Evolutionary conservation across 2,888 invertebrate genomes (phyloP).

Genomic region (Heliconius aoede): DNA sequence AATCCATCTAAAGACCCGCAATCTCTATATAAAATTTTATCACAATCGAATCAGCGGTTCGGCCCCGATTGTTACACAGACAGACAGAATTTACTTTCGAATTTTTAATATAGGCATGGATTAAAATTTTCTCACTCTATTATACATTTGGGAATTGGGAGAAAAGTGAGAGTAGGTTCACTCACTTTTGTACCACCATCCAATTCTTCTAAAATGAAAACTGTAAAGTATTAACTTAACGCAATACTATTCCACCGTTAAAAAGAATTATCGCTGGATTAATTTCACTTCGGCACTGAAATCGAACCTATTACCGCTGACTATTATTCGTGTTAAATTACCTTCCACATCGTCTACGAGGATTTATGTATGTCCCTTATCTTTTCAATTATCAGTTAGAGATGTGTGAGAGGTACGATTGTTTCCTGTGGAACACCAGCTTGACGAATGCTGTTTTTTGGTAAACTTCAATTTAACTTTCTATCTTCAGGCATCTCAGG

Average conservation of each 20-base stretch:
- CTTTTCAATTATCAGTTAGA: constrained; percentile 66
- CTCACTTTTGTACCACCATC: no score
- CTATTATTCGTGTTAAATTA: constrained; percentile 26
- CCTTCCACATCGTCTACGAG: constrained; percentile 41
- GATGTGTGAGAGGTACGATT: constrained; percentile 26
- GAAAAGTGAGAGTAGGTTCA: no score
- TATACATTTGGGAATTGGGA: no score
- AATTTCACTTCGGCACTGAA: constrained; percentile 21
- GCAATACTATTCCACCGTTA: background rate
- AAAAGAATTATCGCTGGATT: constrained; percentile 13
- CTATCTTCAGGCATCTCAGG: background rate
- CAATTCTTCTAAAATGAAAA: background rate
- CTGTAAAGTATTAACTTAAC: background rate
- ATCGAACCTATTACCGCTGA: constrained; percentile 37
- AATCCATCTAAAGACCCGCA: no score
- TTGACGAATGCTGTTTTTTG: background rate
- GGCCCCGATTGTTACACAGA: no score
- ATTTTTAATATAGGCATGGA: no score
- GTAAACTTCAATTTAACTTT: background rate
- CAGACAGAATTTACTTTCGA: no score
- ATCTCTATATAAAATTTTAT: no score
- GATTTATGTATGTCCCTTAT: constrained; percentile 55
- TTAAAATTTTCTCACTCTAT: no score
- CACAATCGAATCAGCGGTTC: no score
- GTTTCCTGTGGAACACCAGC: constrained; percentile 8